These are phyloP conservation scores for Bombus haemorrhoidalis DNA, from an alignment of 1,140 invertebrate genomes.

Conservation along the genomic window DNA sequence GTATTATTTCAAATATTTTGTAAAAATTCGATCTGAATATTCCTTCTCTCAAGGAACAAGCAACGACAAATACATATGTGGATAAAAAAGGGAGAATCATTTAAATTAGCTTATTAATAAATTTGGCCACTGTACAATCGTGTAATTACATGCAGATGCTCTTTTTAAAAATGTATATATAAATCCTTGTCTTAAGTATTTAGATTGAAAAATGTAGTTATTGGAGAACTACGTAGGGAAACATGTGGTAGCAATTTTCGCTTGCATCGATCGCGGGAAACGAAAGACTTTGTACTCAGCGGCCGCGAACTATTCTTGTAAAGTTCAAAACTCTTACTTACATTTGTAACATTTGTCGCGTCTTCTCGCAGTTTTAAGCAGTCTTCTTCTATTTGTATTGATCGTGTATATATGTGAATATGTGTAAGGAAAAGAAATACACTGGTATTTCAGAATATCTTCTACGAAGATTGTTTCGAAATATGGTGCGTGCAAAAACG, in stretches of 20 bases:
- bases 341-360: background rate
- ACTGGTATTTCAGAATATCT: background rate
- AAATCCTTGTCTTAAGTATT: constrained; percentile 49
- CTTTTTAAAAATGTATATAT: constrained; percentile 12
- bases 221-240: constrained; percentile 35
- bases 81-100: background rate
- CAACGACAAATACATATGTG: background rate
- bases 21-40: constrained; percentile 26
- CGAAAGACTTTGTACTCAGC: constrained; percentile 59
- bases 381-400: constrained; percentile 37
- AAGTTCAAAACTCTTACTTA: constrained; percentile 32
- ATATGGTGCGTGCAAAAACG: background rate
- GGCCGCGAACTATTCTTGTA: constrained; percentile 27
- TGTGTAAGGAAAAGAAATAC: constrained; percentile 19
- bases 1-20: constrained; percentile 27
- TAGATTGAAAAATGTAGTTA: constrained; percentile 43
- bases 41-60: background rate
- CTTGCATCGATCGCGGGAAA: constrained; percentile 22
- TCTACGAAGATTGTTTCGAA: background rate
- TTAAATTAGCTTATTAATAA: constrained; percentile 16
- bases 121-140: constrained; percentile 31
- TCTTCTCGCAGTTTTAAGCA: constrained; percentile 33
- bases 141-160: constrained; percentile 4
- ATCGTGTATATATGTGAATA: background rate
- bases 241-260: constrained; percentile 14